These are phyloP conservation scores for Rhynchonema sp. DNA, from an alignment of 2,888 invertebrate genomes.

Conservation along the genomic window DNA sequence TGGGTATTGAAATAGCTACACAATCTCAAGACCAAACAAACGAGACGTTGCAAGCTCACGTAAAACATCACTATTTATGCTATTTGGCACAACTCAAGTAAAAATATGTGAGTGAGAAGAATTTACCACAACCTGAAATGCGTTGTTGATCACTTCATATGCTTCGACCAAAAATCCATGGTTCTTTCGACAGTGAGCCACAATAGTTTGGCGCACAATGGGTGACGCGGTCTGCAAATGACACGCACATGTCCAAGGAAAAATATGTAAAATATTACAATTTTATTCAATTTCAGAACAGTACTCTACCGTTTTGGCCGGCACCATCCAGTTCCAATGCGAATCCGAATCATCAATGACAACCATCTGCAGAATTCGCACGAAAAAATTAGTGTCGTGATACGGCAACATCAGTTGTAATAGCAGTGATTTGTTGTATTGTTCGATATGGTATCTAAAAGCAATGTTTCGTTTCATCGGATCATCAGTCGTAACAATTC, in stretches of 20 bases:
- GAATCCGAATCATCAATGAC: background rate
- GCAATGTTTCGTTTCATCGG: too few relatives aligned
- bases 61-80: too few relatives aligned
- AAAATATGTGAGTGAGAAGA: too few relatives aligned
- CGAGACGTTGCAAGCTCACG: too few relatives aligned
- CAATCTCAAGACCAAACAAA: too few relatives aligned
- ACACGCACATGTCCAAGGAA: too few relatives aligned
- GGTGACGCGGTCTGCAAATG: background rate
- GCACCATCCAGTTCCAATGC: background rate
- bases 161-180: background rate
- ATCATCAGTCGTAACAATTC: too few relatives aligned
- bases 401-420: background rate
- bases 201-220: background rate
- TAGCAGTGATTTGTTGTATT: background rate
- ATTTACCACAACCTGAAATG: background rate
- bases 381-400: background rate
- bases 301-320: background rate
- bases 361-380: background rate
- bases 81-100: too few relatives aligned
- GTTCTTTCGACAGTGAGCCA: background rate
- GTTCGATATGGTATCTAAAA: background rate
- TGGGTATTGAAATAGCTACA: too few relatives aligned
- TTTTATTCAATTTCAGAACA: too few relatives aligned
- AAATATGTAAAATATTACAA: too few relatives aligned
- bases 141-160: background rate